Base-by-base conservation (phyloP, 2,888 invertebrate genomes). In the Agrotis clavis region DNA sequence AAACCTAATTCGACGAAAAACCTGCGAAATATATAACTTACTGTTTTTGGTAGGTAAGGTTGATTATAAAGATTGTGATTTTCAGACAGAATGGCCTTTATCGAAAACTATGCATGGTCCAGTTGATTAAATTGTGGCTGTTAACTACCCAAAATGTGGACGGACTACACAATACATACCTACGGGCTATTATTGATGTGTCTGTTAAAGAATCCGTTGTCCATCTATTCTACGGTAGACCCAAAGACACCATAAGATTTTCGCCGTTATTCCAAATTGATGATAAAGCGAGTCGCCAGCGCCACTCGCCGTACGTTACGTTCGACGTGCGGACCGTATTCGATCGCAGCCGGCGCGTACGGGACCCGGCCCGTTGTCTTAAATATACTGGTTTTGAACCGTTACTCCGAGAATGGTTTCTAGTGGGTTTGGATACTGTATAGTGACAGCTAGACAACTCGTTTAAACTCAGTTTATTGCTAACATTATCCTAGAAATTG, bases 311-410 rank as follows among this genome's bases (percentile, higher is more conserved):
- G 47, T 41, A 41, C n/a, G 66, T 81, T 71, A 77, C 77, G 82
- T 77, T 54, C 71, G 67, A 53, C 67, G 61, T 78, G 63, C 73
- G 68, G 51, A 73, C 82, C 79, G 79, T 69, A 57, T 78, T 82
- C 67, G 82, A 80, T 80, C 50, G 73, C 19, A 64, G 66, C 62
- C 68, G 56, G 72, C 67, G 62, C 65, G 63, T 78, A 80, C 79
- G 79, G 79, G 79, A 82, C 53, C 30, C 79, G 45, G 51, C 48
- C 79, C 79, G 82, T 80, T 80, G 82, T 79, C 72, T 82, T 79
- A 79, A 81, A 77, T 67, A 69, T 77, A 67, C 80, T 67, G 50
- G 71, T 74, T 76, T 71, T 56, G 13, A 51, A 76, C 60, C 70
- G 74, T 74, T 67, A 79, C 66, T 60, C 50, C 14, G 48, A 76